Base-by-base conservation (phyloP, 2,113 vertebrate genomes). In the Hyperoodon ampullatus region DNA sequence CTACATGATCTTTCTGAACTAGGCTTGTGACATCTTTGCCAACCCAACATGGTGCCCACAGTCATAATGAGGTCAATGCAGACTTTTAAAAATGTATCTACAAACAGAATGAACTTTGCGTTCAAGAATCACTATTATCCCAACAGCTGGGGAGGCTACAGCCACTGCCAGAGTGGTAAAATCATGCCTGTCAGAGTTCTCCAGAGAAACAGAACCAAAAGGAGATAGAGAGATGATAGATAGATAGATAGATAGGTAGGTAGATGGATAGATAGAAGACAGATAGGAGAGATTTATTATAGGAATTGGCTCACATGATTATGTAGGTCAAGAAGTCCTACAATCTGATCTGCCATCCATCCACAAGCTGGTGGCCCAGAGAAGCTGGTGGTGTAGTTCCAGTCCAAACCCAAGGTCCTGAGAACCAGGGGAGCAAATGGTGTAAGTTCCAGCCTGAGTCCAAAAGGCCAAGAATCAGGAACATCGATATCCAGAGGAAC, bases 1-100 rank as follows among this genome's bases (percentile, higher is more conserved):
- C 81, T 60, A 39, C 18, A 35, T 47, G 30, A 72, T 88, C 93
- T 65, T 95, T 71, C 70, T 86, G 30, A 96, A 53, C 18, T 93
- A n/a, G 12, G 24, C 30, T 90, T 72, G 72, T 53, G 60, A 74
- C 18, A 78, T 35, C 65, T 88, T 96, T 96, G 77, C n/a, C n/a
- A 96, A 63, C 19, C 63, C 23, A 6, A 6, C 60, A 33, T 84
- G 74, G 75, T 47, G n/a, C 4, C 42, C 60, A 89, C 6, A 66
- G 53, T 87, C 63, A 82, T 55, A 81, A 83, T 50, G 47, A 96
- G 23, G 60, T 83, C 89, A 70, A 77, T n/a, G 50, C 47, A 60
- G 63, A 3, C 24, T 68, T 63, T 60, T 50, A 90, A 96, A 90
- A 92, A 71, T 63, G 6, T 53, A 28, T 82, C 83, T 82, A 75